Base-by-base conservation (phyloP, 2,888 invertebrate genomes). In the Pedicia rivosa region DNA sequence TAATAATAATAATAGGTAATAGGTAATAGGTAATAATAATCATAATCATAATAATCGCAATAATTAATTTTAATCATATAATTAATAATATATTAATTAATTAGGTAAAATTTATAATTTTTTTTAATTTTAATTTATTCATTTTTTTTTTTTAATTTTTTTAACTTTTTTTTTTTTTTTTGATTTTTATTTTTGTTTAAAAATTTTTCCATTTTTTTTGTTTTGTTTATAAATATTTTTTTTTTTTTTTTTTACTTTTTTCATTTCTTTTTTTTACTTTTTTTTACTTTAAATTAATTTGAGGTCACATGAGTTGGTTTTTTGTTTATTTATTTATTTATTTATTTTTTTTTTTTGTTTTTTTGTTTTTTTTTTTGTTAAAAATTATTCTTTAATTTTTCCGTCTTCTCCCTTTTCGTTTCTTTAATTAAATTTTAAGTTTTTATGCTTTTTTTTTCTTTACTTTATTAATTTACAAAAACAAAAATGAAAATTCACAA, bases 291-390 rank as follows among this genome's bases (percentile, higher is more conserved):
- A 57, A 58, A 59, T 55, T 52, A 51, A 58, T 55, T 57, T 62
- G 62, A 62, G 62, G 62, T 62, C 62, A 62, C 62, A 62, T 62
- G 61, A 60, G 61, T 62, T 61, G 61, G 60, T 62, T 53, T 48
- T 47, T 50, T 48, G 47, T 47, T 46, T 42, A 40, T 42, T 45
- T 42, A 24, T 22, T 24, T 24, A 24, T 10, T 24, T 7, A 10
- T 20, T 20, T 8, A 6, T 20, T 5, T 20, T 20, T 20, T 20
- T 20, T 6, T 6, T 20, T 20, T 6, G 5, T 20, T 20, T 20
- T 8, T 20, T 20, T 6, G 8, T 20, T 20, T 20, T 20, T 20
- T 20, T 20, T 20, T 20, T 20, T 24, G 8, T 24, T 24, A 3
- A 10, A 10, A 10, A 3, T 24, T 24, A 10, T 24, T 10, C 24